phyloP scores from a whole-genome alignment of 2,797 vertebrate species.

The Pogoniulus pusillus region DNA sequence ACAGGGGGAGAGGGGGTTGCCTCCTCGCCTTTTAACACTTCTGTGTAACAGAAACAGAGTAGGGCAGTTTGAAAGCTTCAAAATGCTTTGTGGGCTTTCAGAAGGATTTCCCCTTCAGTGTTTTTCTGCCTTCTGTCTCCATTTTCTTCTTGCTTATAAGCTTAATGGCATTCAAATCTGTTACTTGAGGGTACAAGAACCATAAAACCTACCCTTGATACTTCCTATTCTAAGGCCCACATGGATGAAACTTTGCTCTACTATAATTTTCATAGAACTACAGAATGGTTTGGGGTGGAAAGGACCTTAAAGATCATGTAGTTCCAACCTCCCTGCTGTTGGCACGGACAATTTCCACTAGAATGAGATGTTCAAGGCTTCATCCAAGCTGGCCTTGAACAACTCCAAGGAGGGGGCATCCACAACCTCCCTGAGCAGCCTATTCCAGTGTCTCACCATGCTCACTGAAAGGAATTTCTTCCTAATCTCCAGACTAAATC shows the following conservation, averaged over 20 bases:
- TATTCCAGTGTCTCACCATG: too few relatives aligned
- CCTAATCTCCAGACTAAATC: too few relatives aligned
- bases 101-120: constrained; percentile 17
- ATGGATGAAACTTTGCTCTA: background rate
- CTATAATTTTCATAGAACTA: background rate
- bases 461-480: too few relatives aligned
- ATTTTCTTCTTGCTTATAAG: constrained; percentile 7
- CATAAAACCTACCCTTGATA: background rate
- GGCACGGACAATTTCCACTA: too few relatives aligned
- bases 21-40: constrained; percentile 49
- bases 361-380: too few relatives aligned
- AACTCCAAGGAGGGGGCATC: too few relatives aligned
- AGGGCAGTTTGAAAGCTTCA: background rate
- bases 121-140: constrained; percentile 20
- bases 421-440: too few relatives aligned
- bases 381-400: too few relatives aligned
- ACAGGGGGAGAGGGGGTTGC: background rate
- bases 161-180: constrained; percentile 50
- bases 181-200: background rate
- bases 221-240: background rate
- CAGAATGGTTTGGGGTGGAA: too few relatives aligned
- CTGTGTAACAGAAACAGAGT: background rate
- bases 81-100: constrained; percentile 35
- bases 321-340: too few relatives aligned
- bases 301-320: too few relatives aligned